Conservation (phyloP, 2,797 vertebrate genomes). For the Heterohyrax brucei region DNA sequence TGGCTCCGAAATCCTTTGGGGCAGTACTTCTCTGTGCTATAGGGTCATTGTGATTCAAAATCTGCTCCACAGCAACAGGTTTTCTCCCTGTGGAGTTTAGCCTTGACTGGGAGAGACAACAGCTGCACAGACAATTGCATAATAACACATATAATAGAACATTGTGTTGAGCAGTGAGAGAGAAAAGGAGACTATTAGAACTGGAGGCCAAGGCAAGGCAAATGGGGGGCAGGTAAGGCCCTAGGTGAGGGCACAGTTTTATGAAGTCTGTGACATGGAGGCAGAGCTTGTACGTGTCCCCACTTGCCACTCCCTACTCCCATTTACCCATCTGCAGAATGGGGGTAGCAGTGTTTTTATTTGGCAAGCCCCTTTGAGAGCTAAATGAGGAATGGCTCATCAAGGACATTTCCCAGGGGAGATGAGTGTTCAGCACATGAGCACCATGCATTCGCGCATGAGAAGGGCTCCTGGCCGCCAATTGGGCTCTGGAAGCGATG, state of each 20-base stretch:
- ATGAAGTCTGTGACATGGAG: not conserved
- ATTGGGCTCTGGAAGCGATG: not conserved
- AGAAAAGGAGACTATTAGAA: not conserved
- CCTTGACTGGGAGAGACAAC: not conserved
- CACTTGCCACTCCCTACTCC: not conserved
- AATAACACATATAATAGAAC: rapidly evolving
- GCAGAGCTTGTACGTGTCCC: not conserved
- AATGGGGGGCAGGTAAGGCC: not conserved
- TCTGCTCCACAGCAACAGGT: no score
- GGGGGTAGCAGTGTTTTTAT: not conserved
- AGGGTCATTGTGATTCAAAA: no score
- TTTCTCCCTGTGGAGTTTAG: not conserved
- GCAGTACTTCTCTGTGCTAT: no score
- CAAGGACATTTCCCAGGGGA: not conserved
- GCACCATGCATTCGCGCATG: not conserved
- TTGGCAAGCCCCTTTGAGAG: not conserved
- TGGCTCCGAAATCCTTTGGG: no score
- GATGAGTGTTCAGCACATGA: rapidly evolving
- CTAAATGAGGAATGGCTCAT: not conserved
- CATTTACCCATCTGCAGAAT: not conserved
- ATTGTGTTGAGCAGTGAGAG: no score
- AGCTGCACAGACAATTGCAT: rapidly evolving
- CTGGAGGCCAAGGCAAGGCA: no score
- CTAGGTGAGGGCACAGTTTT: not conserved
- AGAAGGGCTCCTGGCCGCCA: rapidly evolving